These are phyloP conservation scores for Drosophila gunungcola DNA, from an alignment of 1,140 invertebrate species.

Conservation along the genomic window DNA sequence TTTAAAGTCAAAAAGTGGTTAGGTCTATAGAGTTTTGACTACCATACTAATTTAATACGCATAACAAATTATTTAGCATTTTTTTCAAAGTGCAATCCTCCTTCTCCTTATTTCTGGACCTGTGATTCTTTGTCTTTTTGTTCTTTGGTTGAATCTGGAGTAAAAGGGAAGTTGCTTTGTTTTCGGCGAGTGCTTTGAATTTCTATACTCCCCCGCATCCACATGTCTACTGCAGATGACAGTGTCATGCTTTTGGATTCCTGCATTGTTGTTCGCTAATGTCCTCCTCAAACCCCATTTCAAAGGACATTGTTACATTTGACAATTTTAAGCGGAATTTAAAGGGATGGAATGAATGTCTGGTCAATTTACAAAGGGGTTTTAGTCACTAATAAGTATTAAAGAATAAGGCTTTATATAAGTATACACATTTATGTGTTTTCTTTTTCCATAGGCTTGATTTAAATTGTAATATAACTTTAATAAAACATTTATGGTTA, in stretches of 20 bases:
- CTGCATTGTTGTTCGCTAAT: slow-evolving; percentile 64
- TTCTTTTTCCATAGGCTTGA: too few species aligned
- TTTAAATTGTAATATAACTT: too few species aligned
- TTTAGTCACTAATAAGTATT: background rate
- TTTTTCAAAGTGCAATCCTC: background rate
- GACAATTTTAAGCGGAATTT: slow-evolving; percentile 61
- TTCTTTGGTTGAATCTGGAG: slow-evolving; percentile 25
- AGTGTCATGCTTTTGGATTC: slow-evolving; percentile 40
- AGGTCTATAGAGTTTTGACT: too few species aligned
- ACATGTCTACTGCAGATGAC: slow-evolving; percentile 46
- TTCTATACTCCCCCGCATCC: slow-evolving; percentile 1
- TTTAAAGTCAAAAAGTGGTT: too few species aligned
- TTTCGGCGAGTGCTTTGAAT: slow-evolving; percentile 37
- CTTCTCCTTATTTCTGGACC: background rate
- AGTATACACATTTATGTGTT: too few species aligned
- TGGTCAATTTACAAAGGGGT: slow-evolving; percentile 4
- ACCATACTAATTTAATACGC: too few species aligned
- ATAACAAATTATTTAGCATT: too few species aligned
- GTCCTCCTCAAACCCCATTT: slow-evolving; percentile 24
- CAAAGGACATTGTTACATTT: slow-evolving; percentile 45
- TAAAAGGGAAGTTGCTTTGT: slow-evolving; percentile 55
- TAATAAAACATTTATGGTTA: too few species aligned
- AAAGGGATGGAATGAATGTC: background rate
- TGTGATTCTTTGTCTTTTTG: slow-evolving; percentile 39
- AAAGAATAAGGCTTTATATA: background rate